Evolutionary conservation across 2,113 vertebrate genomes (phyloP).

Genomic region (Myrmecophaga tridactyla): DNA sequence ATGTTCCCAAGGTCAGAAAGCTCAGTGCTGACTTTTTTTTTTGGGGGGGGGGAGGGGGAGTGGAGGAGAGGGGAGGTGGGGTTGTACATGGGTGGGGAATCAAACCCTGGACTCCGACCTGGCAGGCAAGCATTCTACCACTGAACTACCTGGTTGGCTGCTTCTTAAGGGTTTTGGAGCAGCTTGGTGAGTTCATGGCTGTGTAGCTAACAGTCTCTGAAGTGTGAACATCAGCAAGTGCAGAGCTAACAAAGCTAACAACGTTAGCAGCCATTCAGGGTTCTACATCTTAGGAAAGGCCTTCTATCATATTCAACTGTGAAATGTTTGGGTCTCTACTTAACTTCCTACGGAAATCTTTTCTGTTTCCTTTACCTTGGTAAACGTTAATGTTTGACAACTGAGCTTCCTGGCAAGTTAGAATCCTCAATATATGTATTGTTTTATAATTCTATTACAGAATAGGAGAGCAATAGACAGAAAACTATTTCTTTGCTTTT

Average conservation of each 20-base stretch:
- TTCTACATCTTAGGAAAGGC: background rate
- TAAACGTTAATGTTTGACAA: background rate
- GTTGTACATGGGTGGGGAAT: too few species aligned
- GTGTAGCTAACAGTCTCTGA: background rate
- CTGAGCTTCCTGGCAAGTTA: background rate
- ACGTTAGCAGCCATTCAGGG: background rate
- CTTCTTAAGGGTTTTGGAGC: background rate
- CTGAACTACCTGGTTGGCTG: too few species aligned
- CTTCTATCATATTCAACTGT: background rate
- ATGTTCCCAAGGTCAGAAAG: background rate
- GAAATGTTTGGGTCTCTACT: background rate
- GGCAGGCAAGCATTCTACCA: too few species aligned
- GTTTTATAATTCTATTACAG: background rate
- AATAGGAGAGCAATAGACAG: background rate
- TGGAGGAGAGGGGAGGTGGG: too few species aligned
- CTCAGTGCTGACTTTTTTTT: accelerated
- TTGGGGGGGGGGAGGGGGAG: too few species aligned
- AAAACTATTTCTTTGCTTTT: background rate
- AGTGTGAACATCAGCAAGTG: background rate
- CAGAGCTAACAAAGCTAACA: too few species aligned
- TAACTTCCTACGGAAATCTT: background rate
- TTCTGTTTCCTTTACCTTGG: background rate
- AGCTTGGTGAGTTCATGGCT: background rate
- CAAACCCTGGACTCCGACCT: too few species aligned
- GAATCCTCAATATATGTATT: background rate